A percentile compares a stretch with the other conserved stretches of the same genome.
These are phyloP conservation scores for Beris chalybata DNA, from an alignment of 2,888 invertebrate genomes.

Conservation along the genomic window DNA sequence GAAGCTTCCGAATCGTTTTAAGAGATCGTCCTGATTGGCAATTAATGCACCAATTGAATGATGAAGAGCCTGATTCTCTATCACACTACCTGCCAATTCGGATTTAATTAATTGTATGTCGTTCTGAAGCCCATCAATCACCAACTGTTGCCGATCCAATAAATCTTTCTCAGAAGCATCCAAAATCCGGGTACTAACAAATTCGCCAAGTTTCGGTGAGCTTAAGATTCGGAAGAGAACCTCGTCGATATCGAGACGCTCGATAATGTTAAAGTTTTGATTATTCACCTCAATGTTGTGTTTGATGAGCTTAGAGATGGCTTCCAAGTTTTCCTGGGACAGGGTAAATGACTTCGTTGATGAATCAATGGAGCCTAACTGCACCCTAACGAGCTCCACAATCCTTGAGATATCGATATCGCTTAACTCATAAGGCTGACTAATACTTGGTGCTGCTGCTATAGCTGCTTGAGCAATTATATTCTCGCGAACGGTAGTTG, in stretches of 20 bases:
- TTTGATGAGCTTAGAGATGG: constrained; percentile 51
- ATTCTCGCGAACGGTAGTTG: constrained; percentile 49
- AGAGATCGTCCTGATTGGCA: constrained; percentile 47
- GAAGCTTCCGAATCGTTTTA: constrained; percentile 47
- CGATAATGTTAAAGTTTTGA: constrained; percentile 46
- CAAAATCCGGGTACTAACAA: constrained; percentile 47
- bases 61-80: constrained; percentile 51
- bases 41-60: constrained; percentile 48
- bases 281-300: constrained; percentile 46
- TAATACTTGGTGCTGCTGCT: neutral
- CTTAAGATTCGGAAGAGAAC: constrained; percentile 52
- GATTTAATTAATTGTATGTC: constrained; percentile 62
- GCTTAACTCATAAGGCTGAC: constrained; percentile 41
- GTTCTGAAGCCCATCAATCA: constrained; percentile 59
- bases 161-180: constrained; percentile 39
- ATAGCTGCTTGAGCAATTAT: constrained; percentile 39
- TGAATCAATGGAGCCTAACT: constrained; percentile 40
- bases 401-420: constrained; percentile 48
- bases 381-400: constrained; percentile 45
- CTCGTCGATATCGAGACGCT: constrained; percentile 51
- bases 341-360: constrained; percentile 44
- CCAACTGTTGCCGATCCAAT: constrained; percentile 52
- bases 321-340: constrained; percentile 51
- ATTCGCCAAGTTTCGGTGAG: constrained; percentile 47
- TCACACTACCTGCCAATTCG: constrained; percentile 59